Evolutionary conservation across 2,797 vertebrate genomes (phyloP).

Genomic region (Hypotaenidia okinawae): DNA sequence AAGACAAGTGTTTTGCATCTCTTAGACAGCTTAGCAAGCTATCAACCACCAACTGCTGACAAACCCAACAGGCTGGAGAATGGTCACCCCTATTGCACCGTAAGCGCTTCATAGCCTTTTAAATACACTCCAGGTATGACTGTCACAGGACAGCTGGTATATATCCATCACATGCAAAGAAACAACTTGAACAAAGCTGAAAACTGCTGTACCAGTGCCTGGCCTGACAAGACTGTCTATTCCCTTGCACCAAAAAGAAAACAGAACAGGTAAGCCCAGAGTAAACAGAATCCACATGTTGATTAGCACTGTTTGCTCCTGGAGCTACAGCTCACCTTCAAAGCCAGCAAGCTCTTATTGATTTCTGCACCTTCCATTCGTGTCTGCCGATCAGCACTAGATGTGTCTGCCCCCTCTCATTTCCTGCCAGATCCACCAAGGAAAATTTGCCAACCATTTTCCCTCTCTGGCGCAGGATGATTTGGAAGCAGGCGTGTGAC

Average conservation of each 20-base stretch:
- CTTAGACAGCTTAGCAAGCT: neutral
- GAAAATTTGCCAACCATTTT: slow-evolving; percentile 93
- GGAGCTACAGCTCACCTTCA: slow-evolving; percentile 84
- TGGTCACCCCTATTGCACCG: neutral
- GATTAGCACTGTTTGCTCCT: neutral
- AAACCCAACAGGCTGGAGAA: neutral
- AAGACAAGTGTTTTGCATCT: neutral
- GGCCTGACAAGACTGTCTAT: neutral
- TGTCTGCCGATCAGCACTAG: slow-evolving; percentile 90
- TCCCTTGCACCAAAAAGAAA: neutral
- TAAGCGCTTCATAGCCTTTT: neutral
- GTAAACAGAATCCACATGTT: neutral
- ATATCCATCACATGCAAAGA: neutral
- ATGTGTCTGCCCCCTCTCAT: slow-evolving; percentile 92
- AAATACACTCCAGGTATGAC: neutral
- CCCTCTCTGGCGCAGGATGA: slow-evolving; percentile 84
- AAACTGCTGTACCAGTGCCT: neutral
- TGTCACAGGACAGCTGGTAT: neutral
- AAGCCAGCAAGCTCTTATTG: slow-evolving; percentile 94
- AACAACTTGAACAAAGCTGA: neutral
- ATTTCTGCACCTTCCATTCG: slow-evolving; percentile 94
- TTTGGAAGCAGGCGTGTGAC: slow-evolving; percentile 95
- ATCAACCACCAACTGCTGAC: neutral
- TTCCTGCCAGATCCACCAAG: slow-evolving; percentile 94
- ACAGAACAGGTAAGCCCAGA: neutral